These are phyloP conservation scores for Chamaea fasciata DNA, from an alignment of 2,113 vertebrate genomes.

Conservation along the genomic window DNA sequence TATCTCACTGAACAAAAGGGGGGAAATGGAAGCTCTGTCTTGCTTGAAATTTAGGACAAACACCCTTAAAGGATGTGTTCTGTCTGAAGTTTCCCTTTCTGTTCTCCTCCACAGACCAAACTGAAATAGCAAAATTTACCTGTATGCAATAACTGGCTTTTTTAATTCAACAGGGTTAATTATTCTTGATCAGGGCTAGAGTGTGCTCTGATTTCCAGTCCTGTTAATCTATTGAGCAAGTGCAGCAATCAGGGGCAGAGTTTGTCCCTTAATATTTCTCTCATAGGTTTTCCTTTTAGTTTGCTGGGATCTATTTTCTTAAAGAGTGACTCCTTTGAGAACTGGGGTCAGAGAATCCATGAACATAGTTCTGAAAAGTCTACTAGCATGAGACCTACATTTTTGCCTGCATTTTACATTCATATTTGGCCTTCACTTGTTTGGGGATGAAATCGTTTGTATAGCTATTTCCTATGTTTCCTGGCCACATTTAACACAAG, in stretches of 20 bases:
- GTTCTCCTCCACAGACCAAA: background rate
- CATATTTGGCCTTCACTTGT: background rate
- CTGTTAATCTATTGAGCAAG: background rate
- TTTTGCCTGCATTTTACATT: background rate
- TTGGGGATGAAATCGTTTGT: background rate
- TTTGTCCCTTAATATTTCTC: background rate
- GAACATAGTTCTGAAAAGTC: background rate
- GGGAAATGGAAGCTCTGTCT: background rate
- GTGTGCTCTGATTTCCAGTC: background rate
- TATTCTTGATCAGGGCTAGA: background rate
- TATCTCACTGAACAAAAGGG: background rate
- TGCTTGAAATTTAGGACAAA: background rate
- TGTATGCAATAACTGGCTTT: background rate
- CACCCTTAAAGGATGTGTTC: background rate
- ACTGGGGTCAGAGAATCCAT: background rate
- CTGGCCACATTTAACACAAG: background rate
- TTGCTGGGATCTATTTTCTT: background rate
- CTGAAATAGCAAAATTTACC: background rate
- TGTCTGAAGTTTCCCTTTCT: background rate
- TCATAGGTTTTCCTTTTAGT: background rate
- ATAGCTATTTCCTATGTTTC: background rate
- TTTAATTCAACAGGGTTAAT: background rate
- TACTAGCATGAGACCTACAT: background rate
- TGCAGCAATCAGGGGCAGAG: background rate
- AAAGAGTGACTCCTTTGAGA: background rate